Base-by-base conservation (phyloP, 37 sponge, comb jelly and placozoan genomes). In the Oopsacas minuta region DNA sequence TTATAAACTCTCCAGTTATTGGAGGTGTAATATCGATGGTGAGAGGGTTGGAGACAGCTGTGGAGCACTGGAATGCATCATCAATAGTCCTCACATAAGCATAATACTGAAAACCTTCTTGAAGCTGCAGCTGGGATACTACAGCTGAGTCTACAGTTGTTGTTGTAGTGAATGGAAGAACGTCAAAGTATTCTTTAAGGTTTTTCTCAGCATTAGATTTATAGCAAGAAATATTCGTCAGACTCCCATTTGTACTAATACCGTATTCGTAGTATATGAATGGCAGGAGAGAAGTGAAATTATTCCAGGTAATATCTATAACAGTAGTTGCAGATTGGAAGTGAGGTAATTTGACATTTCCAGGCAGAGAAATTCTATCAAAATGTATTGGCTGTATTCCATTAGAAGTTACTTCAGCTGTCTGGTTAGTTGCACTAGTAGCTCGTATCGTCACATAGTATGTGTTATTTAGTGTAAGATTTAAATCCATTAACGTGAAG, bases 381-480 rank as follows among this genome's bases (percentile, higher is more conserved):
- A 84, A 86, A 20, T 93, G 93, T 1, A 83, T 91, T 1, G 36
- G 49, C 15, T 42, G 35, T 32, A 95, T 84, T 1, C 95, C 95
- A 86, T 92, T 90, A 20, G 93, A 92, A 0, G 93, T 92, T 23
- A 87, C 84, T 0, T 92, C 90, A 37, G 83, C 86, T 25, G 39
- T 52, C 5, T 87, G 88, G 1, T 91, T 91, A 0, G 93, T 91
- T 3, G 87, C 89, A 37, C 91, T 86, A 82, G 85, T 51, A 12
- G 90, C 95, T 22, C 95, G 81, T 22, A 95, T 93, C 36, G 95
- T 95, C 39, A 92, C 81, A 42, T 83, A 95, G 46, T 95, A 95
- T 0, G 36, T 53, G 37, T 46, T 88, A 0, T 37, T 75, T 8
- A 39, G 36, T 23, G 91, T 81, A 3, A 91, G 83, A 28, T 86